Evolutionary conservation across 1,140 invertebrate genomes (phyloP).

Genomic region (Planococcus citri): DNA sequence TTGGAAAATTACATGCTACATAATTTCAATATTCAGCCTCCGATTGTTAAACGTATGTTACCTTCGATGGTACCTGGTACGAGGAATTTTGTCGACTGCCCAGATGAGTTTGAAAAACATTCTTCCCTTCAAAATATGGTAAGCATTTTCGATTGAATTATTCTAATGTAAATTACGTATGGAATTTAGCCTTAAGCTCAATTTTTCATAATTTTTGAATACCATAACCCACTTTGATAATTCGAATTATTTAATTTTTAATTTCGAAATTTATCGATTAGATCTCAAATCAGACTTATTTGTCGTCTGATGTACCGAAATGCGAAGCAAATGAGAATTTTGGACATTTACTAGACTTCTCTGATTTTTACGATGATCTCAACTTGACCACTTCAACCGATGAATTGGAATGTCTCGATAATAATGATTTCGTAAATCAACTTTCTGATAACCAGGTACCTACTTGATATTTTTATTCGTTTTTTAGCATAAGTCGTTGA

Average conservation of each 20-base stretch:
- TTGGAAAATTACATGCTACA: constrained; percentile 7
- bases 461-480: no score
- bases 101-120: not conserved
- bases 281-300: no score
- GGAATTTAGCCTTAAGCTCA: no score
- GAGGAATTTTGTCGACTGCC: not conserved
- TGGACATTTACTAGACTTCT: not conserved
- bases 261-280: no score
- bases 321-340: no score
- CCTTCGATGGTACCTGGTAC: no score
- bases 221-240: no score
- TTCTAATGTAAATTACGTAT: not conserved
- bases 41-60: no score
- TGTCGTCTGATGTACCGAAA: no score
- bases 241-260: no score
- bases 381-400: not conserved
- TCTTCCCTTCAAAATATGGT: not conserved
- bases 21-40: constrained; percentile 5
- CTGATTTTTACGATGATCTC: not conserved
- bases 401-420: not conserved
- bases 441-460: not conserved
- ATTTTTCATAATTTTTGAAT: no score
- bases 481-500: no score
- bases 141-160: not conserved
- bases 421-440: not conserved